Base-by-base conservation (phyloP, 2,888 invertebrate species). In the Tryphoninae sp. region DNA sequence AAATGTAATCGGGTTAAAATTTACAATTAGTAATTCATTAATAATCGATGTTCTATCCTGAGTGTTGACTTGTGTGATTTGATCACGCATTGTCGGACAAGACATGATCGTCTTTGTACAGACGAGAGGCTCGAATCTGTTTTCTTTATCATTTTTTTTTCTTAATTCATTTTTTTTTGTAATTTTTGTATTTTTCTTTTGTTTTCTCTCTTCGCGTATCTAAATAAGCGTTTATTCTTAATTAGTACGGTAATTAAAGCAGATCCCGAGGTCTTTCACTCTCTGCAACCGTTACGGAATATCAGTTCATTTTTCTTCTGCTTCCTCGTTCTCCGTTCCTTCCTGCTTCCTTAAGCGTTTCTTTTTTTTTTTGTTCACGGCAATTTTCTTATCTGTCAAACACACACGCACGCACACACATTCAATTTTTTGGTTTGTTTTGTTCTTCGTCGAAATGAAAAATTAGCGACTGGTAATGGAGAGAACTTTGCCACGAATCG, bases 31-130 rank as follows among this genome's bases (percentile, higher is more conserved):
- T 71, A 51, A 71, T 78, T 59, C 55, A 45, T 16, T 67, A 55
- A 33, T 71, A 76, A 80, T 86, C 86, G 86, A 86, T 87, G 85
- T 86, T 83, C 85, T 80, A 72, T 84, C 84, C 83, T 85, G 87
- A 86, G 85, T 86, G 78, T 84, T 83, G 82, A 83, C 74, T 22
- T 78, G 78, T 84, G 82, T 84, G 62, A 58, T 62, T 67, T 71
- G 49, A 83, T 72, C 79, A 80, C 78, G 71, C 64, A 74, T 84
- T 73, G 78, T 83, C 64, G 78, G 75, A 84, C 73, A 80, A 85
- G 85, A 86, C 85, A 84, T 82, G 85, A 87, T 86, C 86, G 81
- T 85, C 82, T 83, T 78, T 81, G n/a, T 64, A 42, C 42, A 67
- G 45, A 69, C 77, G 64, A 49, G 53, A 77, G 65, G 67, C 59